Evolutionary conservation across 1,140 invertebrate species (phyloP).

Genomic region (Drosophila ficusphila): DNA sequence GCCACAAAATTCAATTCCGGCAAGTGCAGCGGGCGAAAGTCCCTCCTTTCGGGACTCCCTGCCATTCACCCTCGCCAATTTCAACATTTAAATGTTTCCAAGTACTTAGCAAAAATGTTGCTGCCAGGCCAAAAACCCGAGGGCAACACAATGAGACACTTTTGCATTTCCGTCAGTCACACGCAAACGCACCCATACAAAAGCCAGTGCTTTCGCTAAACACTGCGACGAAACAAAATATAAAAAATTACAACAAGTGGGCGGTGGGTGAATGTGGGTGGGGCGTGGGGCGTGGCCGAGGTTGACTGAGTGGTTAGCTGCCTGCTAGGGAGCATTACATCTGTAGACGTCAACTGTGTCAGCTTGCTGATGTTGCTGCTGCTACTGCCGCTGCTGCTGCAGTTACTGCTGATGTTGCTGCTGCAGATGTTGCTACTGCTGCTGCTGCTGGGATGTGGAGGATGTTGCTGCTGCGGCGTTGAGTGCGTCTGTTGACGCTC

Average conservation of each 20-base stretch:
- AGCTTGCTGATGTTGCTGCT: conserved; percentile 41
- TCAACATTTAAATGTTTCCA: conserved; percentile 73
- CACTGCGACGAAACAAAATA: conserved; percentile 56
- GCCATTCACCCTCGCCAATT: conserved; percentile 42
- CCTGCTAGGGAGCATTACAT: conserved; percentile 62
- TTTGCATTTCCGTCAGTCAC: conserved; percentile 68
- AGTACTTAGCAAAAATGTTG: conserved; percentile 73
- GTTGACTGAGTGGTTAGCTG: conserved; percentile 73
- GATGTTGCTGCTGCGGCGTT: conserved; percentile 46
- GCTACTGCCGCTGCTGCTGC: conserved; percentile 28
- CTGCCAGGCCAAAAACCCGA: conserved; percentile 40
- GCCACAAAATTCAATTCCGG: conserved; percentile 47
- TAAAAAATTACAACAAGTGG: conserved; percentile 58
- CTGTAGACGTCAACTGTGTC: conserved; percentile 78
- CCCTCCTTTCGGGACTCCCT: background rate
- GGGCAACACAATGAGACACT: conserved; percentile 70
- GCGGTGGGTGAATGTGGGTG: background rate
- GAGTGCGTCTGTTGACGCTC: conserved; percentile 77
- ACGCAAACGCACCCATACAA: conserved; percentile 27
- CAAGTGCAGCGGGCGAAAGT: conserved; percentile 22
- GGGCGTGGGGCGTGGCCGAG: conserved; percentile 33
- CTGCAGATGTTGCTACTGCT: conserved; percentile 12
- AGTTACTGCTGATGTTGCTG: conserved; percentile 28
- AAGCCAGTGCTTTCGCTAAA: conserved; percentile 62
- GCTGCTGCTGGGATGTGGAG: conserved; percentile 13